A percentile compares a stretch with the other conserved stretches of the same genome.
Conservation (phyloP, 2,113 vertebrate genomes). For the Astatoreochromis straeleni region DNA sequence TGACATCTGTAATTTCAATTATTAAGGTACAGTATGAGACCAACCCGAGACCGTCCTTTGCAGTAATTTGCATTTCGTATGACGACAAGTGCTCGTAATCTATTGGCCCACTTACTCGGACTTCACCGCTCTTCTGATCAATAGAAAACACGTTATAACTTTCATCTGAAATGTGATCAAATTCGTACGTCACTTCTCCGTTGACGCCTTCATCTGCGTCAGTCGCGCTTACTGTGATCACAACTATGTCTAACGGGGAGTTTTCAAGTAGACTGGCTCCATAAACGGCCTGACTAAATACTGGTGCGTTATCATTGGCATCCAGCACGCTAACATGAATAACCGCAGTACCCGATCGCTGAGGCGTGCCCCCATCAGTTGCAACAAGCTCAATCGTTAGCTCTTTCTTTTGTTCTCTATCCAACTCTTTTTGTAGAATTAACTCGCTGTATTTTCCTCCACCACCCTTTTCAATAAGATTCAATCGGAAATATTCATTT, state of each 20-base stretch:
- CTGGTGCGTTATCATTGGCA: slow-evolving; percentile 55
- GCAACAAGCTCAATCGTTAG: slow-evolving; percentile 19
- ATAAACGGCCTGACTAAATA: slow-evolving; percentile 47
- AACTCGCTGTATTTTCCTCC: slow-evolving; percentile 60
- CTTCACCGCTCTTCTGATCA: slow-evolving; percentile 34
- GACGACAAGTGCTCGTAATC: background rate
- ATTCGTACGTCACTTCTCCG: slow-evolving; percentile 71
- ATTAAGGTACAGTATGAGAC: background rate
- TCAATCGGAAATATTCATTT: slow-evolving; percentile 61
- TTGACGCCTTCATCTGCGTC: slow-evolving; percentile 75
- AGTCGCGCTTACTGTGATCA: slow-evolving; percentile 67
- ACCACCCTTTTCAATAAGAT: slow-evolving; percentile 19
- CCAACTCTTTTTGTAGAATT: slow-evolving; percentile 43
- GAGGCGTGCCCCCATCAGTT: slow-evolving; percentile 58
- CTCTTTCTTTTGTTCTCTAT: slow-evolving; percentile 25
- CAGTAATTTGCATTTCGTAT: slow-evolving; percentile 33
- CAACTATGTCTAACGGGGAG: background rate
- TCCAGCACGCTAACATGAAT: slow-evolving; percentile 51
- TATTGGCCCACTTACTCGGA: background rate
- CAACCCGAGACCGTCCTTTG: slow-evolving; percentile 6
- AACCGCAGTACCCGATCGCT: slow-evolving; percentile 46
- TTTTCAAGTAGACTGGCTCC: slow-evolving; percentile 57
- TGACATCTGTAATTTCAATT: slow-evolving; percentile 64
- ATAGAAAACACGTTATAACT: background rate
- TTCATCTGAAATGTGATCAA: slow-evolving; percentile 42